Evolutionary conservation across 2,797 vertebrate genomes (phyloP).

Genomic region (Acomys russatus): DNA sequence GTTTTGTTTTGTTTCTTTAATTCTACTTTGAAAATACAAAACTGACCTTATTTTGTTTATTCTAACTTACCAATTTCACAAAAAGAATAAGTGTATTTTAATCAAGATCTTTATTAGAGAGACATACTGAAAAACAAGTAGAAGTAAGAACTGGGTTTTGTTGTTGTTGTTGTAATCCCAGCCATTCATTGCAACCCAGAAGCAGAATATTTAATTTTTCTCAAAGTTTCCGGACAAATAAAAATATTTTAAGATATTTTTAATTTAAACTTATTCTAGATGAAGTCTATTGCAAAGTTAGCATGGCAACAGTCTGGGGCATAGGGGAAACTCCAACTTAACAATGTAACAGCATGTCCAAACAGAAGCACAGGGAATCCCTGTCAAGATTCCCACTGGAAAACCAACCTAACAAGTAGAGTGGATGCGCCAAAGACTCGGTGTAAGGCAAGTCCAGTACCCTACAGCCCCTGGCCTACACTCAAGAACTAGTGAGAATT

Average conservation of each 20-base stretch:
- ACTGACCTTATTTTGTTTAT: constrained; percentile 47
- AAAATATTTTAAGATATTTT: constrained; percentile 49
- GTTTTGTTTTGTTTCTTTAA: neutral
- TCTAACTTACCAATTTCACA: constrained; percentile 74
- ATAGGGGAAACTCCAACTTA: neutral
- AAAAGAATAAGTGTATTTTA: constrained; percentile 49
- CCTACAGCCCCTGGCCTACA: constrained; percentile 24
- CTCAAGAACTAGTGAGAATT: constrained; percentile 50
- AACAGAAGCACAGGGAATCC: constrained; percentile 28
- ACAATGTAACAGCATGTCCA: constrained; percentile 30
- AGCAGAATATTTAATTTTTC: constrained; percentile 63
- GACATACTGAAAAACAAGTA: constrained; percentile 61
- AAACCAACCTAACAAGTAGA: constrained; percentile 40
- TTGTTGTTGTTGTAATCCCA: constrained; percentile 6
- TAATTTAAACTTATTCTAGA: neutral
- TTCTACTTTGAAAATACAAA: constrained; percentile 63
- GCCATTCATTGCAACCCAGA: constrained; percentile 53
- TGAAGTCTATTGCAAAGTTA: constrained; percentile 47
- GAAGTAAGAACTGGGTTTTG: neutral
- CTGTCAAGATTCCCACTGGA: constrained; percentile 44
- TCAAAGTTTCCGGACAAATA: constrained; percentile 8
- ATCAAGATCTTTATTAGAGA: constrained; percentile 70
- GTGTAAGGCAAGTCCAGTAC: constrained; percentile 16
- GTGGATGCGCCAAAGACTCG: constrained; percentile 53
- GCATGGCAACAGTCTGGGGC: neutral